Conservation (phyloP, 1,140 invertebrate genomes). For the Drosophila varians region DNA sequence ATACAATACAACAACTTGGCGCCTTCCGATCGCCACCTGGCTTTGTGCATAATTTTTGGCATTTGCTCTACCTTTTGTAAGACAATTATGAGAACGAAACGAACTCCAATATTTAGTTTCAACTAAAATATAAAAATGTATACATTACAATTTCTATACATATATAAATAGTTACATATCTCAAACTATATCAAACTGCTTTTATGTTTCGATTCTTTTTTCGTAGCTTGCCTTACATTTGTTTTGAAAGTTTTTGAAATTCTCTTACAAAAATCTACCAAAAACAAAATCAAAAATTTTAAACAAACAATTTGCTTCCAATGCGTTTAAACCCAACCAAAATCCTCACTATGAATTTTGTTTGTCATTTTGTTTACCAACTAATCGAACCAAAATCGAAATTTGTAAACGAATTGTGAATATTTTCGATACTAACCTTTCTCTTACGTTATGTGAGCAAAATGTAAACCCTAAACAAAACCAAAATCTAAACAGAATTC, state of each 20-base stretch:
- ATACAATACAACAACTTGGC: slow-evolving; percentile 26
- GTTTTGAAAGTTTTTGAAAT: slow-evolving; percentile 66
- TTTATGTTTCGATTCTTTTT: slow-evolving; percentile 59
- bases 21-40: slow-evolving; percentile 42
- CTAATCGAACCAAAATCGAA: slow-evolving; percentile 31
- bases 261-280: slow-evolving; percentile 50
- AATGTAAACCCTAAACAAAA: slow-evolving; percentile 46
- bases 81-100: slow-evolving; percentile 16
- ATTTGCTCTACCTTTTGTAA: slow-evolving; percentile 60
- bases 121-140: slow-evolving; percentile 56
- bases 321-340: slow-evolving; percentile 35
- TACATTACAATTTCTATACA: slow-evolving; percentile 59
- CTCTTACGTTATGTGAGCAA: slow-evolving; percentile 40
- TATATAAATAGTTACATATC: slow-evolving; percentile 57
- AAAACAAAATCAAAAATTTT: slow-evolving; percentile 37
- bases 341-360: slow-evolving; percentile 66
- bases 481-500: slow-evolving; percentile 67
- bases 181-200: slow-evolving; percentile 44
- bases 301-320: slow-evolving; percentile 44
- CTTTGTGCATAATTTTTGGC: slow-evolving; percentile 77
- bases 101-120: slow-evolving; percentile 26
- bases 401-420: slow-evolving; percentile 55
- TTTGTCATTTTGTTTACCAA: slow-evolving; percentile 59
- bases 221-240: slow-evolving; percentile 68
- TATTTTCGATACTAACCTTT: slow-evolving; percentile 42